These are phyloP conservation scores for Coracopsis vasa DNA, from an alignment of 2,113 vertebrate genomes.

Conservation along the genomic window DNA sequence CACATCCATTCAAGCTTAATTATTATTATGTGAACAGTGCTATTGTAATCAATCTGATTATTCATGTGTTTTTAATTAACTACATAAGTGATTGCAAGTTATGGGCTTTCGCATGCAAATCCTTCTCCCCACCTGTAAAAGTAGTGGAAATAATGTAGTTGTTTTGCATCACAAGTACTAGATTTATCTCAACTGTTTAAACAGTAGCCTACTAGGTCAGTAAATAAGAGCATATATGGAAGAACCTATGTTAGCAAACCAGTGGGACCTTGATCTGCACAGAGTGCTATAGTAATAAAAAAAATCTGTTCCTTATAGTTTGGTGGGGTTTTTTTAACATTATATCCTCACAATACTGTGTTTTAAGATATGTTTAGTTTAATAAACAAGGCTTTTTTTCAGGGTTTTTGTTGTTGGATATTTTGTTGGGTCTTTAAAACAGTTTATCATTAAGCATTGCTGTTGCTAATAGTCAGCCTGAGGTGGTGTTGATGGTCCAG, in stretches of 20 bases:
- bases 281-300: neutral
- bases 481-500: neutral
- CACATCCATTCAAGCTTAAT: neutral
- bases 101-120: neutral
- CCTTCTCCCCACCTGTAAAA: neutral
- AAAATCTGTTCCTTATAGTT: neutral
- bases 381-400: neutral
- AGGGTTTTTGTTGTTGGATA: rapidly evolving
- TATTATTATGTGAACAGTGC: neutral
- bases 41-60: constrained; percentile 17
- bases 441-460: neutral
- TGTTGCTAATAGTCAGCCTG: neutral
- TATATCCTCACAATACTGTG: neutral
- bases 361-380: neutral
- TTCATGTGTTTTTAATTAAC: neutral
- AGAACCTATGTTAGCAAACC: neutral
- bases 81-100: neutral
- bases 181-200: neutral
- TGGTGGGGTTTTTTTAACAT: rapidly evolving
- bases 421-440: neutral
- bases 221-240: neutral
- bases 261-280: neutral
- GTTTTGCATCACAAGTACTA: neutral
- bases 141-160: neutral
- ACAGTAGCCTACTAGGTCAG: neutral